A percentile compares a stretch with the other conserved stretches of the same genome.
Evolutionary conservation across 2,888 invertebrate species (phyloP).

Genomic region (Parasteatoda lunata): DNA sequence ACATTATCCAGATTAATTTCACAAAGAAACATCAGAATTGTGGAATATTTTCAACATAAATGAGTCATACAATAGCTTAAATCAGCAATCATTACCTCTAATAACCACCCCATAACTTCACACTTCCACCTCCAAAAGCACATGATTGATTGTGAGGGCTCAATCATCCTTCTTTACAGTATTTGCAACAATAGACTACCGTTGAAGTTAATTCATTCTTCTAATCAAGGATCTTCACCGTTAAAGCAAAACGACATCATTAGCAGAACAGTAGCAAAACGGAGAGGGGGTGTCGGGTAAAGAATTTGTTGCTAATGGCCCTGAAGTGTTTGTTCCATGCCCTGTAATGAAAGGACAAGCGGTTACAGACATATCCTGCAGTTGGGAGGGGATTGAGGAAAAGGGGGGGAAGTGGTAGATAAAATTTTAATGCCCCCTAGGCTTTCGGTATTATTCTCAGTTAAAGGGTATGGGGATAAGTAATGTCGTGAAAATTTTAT

Average conservation of each 20-base stretch:
- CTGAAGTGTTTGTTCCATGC: slow-evolving; percentile 15
- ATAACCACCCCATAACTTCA: too few species aligned
- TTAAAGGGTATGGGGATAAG: background rate
- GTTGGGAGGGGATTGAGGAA: slow-evolving; percentile 9
- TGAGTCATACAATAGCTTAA: too few species aligned
- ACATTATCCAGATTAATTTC: too few species aligned
- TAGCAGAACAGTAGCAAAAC: slow-evolving; percentile 16
- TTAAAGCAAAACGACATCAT: slow-evolving; percentile 42
- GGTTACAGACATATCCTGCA: background rate
- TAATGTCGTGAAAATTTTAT: slow-evolving; percentile 46
- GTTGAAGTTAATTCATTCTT: slow-evolving; percentile 16
- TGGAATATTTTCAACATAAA: too few species aligned
- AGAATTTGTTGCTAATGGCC: slow-evolving; percentile 32
- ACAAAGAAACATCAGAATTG: too few species aligned
- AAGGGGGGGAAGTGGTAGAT: slow-evolving; percentile 37
- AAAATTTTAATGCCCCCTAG: slow-evolving; percentile 51
- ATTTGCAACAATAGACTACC: background rate
- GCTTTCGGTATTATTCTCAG: slow-evolving; percentile 28
- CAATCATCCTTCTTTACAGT: background rate
- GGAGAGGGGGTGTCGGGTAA: background rate
- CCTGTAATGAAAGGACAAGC: slow-evolving; percentile 37
- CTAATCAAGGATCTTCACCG: background rate
- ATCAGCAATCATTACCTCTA: too few species aligned
- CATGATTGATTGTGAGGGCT: background rate
- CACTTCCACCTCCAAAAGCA: background rate